Evolutionary conservation across 2,113 vertebrate species (phyloP).

Genomic region (Lamprotornis superbus): DNA sequence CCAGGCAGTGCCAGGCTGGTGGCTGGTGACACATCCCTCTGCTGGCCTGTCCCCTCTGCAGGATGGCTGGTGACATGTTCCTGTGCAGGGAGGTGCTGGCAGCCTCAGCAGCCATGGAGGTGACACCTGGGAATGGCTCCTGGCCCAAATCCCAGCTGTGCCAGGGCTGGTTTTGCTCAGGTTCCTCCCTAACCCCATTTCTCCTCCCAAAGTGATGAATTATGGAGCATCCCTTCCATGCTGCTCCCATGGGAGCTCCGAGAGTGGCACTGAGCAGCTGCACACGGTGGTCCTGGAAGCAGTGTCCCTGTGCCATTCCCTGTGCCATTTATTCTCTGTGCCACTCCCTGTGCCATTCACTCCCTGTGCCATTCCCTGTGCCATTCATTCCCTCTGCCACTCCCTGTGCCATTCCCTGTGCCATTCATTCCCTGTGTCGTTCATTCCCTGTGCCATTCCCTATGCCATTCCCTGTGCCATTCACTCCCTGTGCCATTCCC

Average conservation of each 20-base stretch:
- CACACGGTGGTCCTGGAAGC: fast-evolving
- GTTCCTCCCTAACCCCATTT: not conserved
- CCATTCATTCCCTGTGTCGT: fast-evolving
- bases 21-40: not conserved
- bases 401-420: not conserved
- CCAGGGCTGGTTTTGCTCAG: not conserved
- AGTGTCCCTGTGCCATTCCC: not conserved
- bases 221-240: not conserved
- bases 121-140: not conserved
- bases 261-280: not conserved
- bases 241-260: not conserved
- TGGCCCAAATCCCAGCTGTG: not conserved
- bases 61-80: not conserved
- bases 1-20: not conserved
- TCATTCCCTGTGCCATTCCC: not conserved
- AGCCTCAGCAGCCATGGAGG: not conserved
- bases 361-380: not conserved
- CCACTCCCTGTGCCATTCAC: fast-evolving
- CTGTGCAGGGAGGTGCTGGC: not conserved
- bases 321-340: too few relatives aligned
- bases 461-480: not conserved
- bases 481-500: fast-evolving
- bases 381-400: fast-evolving
- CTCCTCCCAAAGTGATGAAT: not conserved
- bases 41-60: not conserved